Base-by-base conservation (phyloP, 2,888 invertebrate species). In the Marasmarcha lunaedactyla region DNA sequence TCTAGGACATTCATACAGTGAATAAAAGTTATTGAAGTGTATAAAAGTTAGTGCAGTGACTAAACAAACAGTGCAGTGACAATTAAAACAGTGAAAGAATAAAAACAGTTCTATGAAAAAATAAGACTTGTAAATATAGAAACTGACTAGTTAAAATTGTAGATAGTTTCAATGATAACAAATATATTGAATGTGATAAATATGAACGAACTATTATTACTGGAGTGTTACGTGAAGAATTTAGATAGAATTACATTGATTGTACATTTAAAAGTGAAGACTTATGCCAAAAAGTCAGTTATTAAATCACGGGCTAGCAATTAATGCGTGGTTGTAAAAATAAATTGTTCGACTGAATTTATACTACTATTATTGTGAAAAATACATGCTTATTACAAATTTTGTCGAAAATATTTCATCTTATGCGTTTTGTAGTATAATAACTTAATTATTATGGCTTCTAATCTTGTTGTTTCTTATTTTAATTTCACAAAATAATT, bases 101-200 rank as follows among this genome's bases (percentile, higher is more conserved):
- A 5, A 20, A 20, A 20, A 20, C 4, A 20, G 20, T 36, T 15
- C n/a, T 26, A 33, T 33, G 34, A 25, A 33, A 36, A 35, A 40
- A n/a, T n/a, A n/a, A 51, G 51, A 44, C 46, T 49, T 72, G 71
- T 72, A 71, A 63, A 72, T 73, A 73, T n/a, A n/a, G n/a, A 47
- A 50, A 56, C 57, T 63, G 60, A 62, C 59, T 71, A 72, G 67
- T 55, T 59, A 34, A 53, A 62, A 67, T 53, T 68, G 73, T 77
- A 77, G 77, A 74, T 77, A 77, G 76, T 63, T 54, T 63, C 62
- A 55, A 62, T 34, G 13, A 14, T 62, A 20, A 20, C 20, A 20
- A 60, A 59, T 69, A 70, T 63, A 73, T 68, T 74, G 62, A 76
- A 65, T 77, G 77, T 77, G 77, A 78, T 76, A 77, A 59, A 51